Base-by-base conservation (phyloP, 2,113 vertebrate species). In the Myotis lucifugus region DNA sequence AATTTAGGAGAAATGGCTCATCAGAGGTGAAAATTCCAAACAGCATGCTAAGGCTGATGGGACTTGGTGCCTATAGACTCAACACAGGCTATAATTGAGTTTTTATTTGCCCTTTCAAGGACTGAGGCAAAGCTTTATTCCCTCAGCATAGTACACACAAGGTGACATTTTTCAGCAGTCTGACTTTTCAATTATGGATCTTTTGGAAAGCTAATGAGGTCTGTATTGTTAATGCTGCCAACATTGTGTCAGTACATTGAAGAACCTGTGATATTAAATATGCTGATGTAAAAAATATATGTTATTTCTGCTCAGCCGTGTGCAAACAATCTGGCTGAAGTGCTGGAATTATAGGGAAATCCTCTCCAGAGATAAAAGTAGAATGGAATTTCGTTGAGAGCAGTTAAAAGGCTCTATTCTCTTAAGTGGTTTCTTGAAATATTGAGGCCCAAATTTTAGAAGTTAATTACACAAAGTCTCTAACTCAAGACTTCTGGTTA, bases 201-300 rank as follows among this genome's bases (percentile, higher is more conserved):
- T 86, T 94, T 90, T 84, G 56, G 74, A 96, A 96, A 96, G 89
- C 52, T 92, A 96, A 97, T 91, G 94, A 94, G 88, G 56, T 93
- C 86, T 86, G 54, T 67, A 79, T 96, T 96, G 85, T 96, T 97
- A 92, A 96, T 93, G 91, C 46, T 94, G 89, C 97, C 97, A 95
- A 94, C 89, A 85, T 34, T 77, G 79, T 96, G 86, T 96, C 89
- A 96, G 96, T 81, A 96, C 93, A 87, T 81, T 72, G 87, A 96
- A 95, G 91, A 96, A 89, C 74, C 91, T 93, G 66, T 87, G 96
- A 97, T 93, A 97, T 94, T 97, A 95, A 97, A 94, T 96, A 94
- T 79, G 72, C 86, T 91, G 91, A 92, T 95, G 46, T 91, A 97
- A 96, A 97, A 95, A 94, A n/a, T 97, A 95, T 93, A 96, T 91